Conservation (phyloP, 2,888 invertebrate genomes). For the Diplolepis rosae region DNA sequence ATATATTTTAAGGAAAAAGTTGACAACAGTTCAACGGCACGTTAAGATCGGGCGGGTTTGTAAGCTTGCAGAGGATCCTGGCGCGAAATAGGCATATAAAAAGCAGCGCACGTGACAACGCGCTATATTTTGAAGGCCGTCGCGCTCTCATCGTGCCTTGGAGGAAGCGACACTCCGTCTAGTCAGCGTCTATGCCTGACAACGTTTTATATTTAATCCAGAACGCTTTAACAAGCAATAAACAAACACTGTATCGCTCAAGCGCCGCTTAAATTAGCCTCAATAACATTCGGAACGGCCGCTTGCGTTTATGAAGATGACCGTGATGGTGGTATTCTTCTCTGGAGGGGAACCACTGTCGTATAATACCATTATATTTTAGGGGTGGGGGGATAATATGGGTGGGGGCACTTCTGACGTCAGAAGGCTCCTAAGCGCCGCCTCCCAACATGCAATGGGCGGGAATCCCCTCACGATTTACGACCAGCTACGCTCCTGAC, state of each 20-base stretch:
- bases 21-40: slow-evolving; percentile 16
- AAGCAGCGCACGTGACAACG: slow-evolving; percentile 25
- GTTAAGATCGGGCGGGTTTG: neutral
- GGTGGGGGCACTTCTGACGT: slow-evolving; percentile 68
- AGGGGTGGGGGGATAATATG: slow-evolving; percentile 45
- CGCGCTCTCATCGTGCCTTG: slow-evolving; percentile 31
- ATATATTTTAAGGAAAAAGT: neutral
- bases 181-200: slow-evolving; percentile 68
- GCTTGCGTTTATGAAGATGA: slow-evolving; percentile 69
- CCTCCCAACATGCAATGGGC: slow-evolving; percentile 77
- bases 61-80: slow-evolving; percentile 2
- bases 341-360: slow-evolving; percentile 49
- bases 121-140: slow-evolving; percentile 42
- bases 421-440: slow-evolving; percentile 74
- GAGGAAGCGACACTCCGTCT: slow-evolving; percentile 71
- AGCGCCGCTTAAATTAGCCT: slow-evolving; percentile 72
- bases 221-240: slow-evolving; percentile 72
- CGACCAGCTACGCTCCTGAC: slow-evolving; percentile 68
- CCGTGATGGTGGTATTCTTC: slow-evolving; percentile 61
- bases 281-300: slow-evolving; percentile 71
- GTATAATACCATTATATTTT: neutral
- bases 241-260: slow-evolving; percentile 72
- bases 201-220: slow-evolving; percentile 73
- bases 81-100: slow-evolving; percentile 12
- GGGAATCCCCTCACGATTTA: slow-evolving; percentile 75